Base-by-base conservation (phyloP, 2,797 vertebrate species). In the Gymnoscopelus microlampas region DNA sequence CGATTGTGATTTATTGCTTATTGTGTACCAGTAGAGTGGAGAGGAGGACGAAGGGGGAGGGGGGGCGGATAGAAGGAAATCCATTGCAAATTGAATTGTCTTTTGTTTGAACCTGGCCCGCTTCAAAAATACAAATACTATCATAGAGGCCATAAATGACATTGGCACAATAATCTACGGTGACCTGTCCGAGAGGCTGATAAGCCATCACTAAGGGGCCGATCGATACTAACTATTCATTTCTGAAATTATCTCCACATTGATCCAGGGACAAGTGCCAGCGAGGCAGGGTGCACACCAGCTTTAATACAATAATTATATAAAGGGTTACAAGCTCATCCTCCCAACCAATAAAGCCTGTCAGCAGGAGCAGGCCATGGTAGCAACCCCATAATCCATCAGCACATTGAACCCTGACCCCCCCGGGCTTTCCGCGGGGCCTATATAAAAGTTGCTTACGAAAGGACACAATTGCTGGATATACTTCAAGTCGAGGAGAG, bases 151-250 rank as follows among this genome's bases (percentile, higher is more conserved):
- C 95, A 96, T 98, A 97, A 98, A 97, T 96, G 96, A 98, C 96
- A 96, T 95, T 95, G 95, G 94, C 92, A 92, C 96, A 97, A 98
- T 96, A 96, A 97, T 97, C 95, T 94, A 93, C 95, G 90, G 92
- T 90, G 89, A 94, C 95, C 93, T 95, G 95, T 95, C 93, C 85
- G 71, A 84, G 91, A 93, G 91, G 85, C 95, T 95, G 97, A 97
- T 97, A 97, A 97, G 96, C 85, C 95, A 94, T 94, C 95, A 91
- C 95, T 93, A 91, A 91, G 83, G 94, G 92, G 91, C 92, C 93
- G 93, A 95, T 99, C 98, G 93, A 99, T 99, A 95, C 96, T 97
- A 98, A 98, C 97, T 99, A 98, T 99, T 99, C 96, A 98, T 99
- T 99, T 98, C 95, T 97, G 94, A 98, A 98, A 99, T 99, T 96